A percentile compares a stretch with the other conserved stretches of the same genome.
Evolutionary conservation across 2,113 vertebrate species (phyloP).

Genomic region (Peromyscus polionotus): DNA sequence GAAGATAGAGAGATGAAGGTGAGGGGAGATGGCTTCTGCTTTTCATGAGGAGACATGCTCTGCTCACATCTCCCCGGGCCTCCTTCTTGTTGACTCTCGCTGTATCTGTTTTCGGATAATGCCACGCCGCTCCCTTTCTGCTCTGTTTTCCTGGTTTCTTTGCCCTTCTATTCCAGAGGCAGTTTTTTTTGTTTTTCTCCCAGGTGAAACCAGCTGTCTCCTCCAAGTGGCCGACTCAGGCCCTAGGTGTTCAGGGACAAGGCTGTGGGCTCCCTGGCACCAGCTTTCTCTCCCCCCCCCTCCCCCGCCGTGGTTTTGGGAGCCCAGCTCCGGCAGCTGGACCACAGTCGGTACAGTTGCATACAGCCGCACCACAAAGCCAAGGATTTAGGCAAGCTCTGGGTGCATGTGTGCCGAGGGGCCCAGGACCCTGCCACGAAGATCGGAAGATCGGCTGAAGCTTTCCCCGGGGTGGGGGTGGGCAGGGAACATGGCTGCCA

Average conservation of each 20-base stretch:
- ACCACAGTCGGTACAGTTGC: not conserved
- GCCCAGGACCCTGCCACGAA: not conserved
- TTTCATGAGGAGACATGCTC: not conserved
- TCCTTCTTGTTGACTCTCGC: not conserved
- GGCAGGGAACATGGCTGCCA: too few species aligned
- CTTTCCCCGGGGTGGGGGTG: not conserved
- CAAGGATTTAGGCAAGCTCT: not conserved
- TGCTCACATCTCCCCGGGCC: not conserved
- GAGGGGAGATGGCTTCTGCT: too few species aligned
- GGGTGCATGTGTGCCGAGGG: accelerated
- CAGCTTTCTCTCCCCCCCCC: too few species aligned
- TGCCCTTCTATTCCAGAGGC: not conserved
- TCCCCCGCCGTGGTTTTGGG: not conserved
- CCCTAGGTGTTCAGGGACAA: not conserved
- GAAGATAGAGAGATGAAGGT: not conserved
- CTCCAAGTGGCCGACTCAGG: not conserved
- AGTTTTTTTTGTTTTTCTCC: not conserved
- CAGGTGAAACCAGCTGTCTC: not conserved
- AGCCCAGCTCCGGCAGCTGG: not conserved
- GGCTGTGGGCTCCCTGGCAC: accelerated
- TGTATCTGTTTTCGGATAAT: not conserved
- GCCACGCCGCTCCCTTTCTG: accelerated
- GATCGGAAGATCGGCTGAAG: not conserved
- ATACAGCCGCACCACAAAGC: not conserved
- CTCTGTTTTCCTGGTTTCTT: not conserved